Base-by-base conservation (phyloP, 2,113 vertebrate species). In the Nycticebus coucang region DNA sequence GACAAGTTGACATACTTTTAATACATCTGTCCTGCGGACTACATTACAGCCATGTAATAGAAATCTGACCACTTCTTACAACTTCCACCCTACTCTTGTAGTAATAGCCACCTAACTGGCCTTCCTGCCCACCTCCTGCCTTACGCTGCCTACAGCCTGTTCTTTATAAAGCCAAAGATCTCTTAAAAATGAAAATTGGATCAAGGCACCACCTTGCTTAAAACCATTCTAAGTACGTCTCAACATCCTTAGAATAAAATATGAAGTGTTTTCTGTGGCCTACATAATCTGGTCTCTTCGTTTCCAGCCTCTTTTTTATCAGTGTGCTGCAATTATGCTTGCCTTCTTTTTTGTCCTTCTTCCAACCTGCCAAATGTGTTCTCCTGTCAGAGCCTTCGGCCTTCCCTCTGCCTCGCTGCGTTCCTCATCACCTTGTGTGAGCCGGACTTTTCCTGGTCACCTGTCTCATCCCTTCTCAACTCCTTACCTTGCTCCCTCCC, bases 61-160 rank as follows among this genome's bases (percentile, higher is more conserved):
- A 69, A 64, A n/a, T 28, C n/a, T 66, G 26, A 53, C n/a, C 26
- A 24, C 35, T 77, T 55, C 59, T 37, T 64, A 45, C 28, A 7
- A 7, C 59, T 14, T 55, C 13, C 2, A 0, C 24, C 55, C 24
- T 37, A 0, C 33, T 53, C 0, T 15, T 71, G 71, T 64, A 21
- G 21, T 33, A 8, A 24, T 19, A 33, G 28, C 59, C 24, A n/a
- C 57, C 69, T 68, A 3, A 11, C n/a, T 78, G 30, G 33, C 83
- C 91, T 68, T 22, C 4, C 22, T 80, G 28, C 45, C 83, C 28
- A 83, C 0, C 18, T 69, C n/a, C 24, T 1, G 24, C 41, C 30
- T 18, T 26, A 2, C 50, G 28, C 24, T 90, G 28, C 37, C 57
- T 22, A 59, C 13, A 53, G 24, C 35, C 33, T 59, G 30, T 60